Evolutionary conservation across 2,888 invertebrate species (phyloP), one percentile per base, ranked within the genome.

Genomic region (Rotaria macrura): DNA sequence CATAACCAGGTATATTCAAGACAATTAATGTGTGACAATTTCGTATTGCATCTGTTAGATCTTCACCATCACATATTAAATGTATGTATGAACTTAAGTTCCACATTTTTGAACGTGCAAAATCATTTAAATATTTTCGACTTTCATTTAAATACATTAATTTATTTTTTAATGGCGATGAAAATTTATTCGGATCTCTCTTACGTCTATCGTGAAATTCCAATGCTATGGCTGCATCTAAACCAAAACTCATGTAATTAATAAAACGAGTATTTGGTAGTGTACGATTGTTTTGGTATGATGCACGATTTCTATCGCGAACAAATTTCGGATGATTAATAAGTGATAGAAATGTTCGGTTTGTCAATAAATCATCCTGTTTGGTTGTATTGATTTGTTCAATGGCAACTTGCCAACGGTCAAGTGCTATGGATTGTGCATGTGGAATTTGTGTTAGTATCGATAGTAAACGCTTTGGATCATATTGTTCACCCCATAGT

Each of bases 161-260:
- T 93, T 96, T 96, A 91, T 96, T 96, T 88, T 96, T 94, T 87
- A 95, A 92, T 88, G 96, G 93, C 91, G 94, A 95, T 87, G 95
- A 95, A 90, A 95, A 95, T 87, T 96, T 91, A 90, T 95, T 95
- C 88, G 96, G 94, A 87, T 94, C 93, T 89, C 95, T 87, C 90
- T 90, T 90, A 93, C 97, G 93, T 6, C 96, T 96, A 92, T 98
- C 97, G 91, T 99, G 98, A 91, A 99, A 99, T 91, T 98, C 97
- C 85, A 99, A 93, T 20, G 98, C 97, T 87, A 99, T 97, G 90
- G 97, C 96, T 87, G 98, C 98, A 91, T 99, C 98, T 84, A 98
- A 97, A 54, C 98, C 98, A 87, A 98, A 94, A 47, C 96, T 96
- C 92, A 96, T 99, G 92, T 98, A 98, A 92, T 99, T 99, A 92